Conservation (phyloP, 2,797 vertebrate genomes). For the Clangula hyemalis region DNA sequence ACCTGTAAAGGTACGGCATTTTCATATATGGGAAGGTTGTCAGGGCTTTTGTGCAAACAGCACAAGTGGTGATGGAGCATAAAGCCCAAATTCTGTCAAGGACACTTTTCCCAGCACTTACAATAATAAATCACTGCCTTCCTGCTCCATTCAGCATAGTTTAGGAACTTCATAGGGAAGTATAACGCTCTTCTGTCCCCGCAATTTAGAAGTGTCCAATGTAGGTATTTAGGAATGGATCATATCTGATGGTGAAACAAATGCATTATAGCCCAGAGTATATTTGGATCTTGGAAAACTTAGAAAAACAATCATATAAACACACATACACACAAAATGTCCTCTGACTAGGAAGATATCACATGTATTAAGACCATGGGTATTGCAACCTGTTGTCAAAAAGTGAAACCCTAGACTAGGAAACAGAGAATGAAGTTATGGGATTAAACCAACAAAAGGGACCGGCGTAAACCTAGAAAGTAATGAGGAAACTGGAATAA, state of each 20-base stretch:
- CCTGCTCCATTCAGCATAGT: background rate
- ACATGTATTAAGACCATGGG: background rate
- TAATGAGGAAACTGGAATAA: background rate
- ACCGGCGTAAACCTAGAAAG: background rate
- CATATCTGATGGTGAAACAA: background rate
- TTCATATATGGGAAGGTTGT: background rate
- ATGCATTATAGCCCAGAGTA: background rate
- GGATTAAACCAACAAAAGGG: background rate
- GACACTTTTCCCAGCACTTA: background rate
- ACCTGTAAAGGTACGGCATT: background rate
- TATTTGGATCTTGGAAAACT: background rate
- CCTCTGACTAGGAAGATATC: background rate
- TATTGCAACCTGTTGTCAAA: background rate
- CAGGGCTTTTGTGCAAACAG: background rate
- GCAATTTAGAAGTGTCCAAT: background rate
- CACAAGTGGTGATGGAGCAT: background rate
- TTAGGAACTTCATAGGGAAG: background rate
- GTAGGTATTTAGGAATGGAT: background rate
- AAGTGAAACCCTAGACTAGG: background rate
- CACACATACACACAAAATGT: fast-evolving
- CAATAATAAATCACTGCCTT: background rate
- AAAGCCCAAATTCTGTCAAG: background rate
- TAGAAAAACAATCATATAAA: background rate
- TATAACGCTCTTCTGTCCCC: background rate
- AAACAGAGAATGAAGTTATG: background rate